Base-by-base conservation (phyloP, 2,113 vertebrate species). In the Orthonyx spaldingii region DNA sequence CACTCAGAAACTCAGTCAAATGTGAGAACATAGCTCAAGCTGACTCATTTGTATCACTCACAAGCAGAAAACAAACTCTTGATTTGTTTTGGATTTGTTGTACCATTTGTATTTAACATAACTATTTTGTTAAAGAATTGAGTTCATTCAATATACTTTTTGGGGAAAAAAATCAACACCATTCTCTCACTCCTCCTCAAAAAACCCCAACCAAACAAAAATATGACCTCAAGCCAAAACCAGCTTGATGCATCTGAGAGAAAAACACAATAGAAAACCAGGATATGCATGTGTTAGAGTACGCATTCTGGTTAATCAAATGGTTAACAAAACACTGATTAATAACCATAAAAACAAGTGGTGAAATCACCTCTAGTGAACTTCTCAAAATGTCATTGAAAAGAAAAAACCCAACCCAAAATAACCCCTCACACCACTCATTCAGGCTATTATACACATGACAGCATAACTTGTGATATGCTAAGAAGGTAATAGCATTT, bases 91-190 rank as follows among this genome's bases (percentile, higher is more conserved):
- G 1, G 1, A 16, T 37, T 80, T 76, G 5, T 47, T 65, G 13
- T 7, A 64, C 4, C 3, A 49, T 68, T 93, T 90, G 3, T 13
- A 32, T 39, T 46, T 83, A 42, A 35, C 12, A 11, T 23, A 88
- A 46, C 9, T 44, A 1, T 55, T 82, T 66, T 26, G n/a, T 63
- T 42, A 52, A 75, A 56, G 3, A 44, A n/a, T 6, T 71, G 1
- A 55, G 4, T 55, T 74, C 0, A 59, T 76, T n/a, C 3, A 52
- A 37, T 7, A 23, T n/a, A 76, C 26, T 28, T 72, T 5, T 33
- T 4, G 5, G 4, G 3, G 2, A 5, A 19, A n/a, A 53, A 21
- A 21, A 6, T 0, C 19, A 39, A 7, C 3, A 49, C 2, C 0
- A 0, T 1, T 3, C 3, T 28, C 60, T 30, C 2, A 13, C 5